These are phyloP conservation scores for Agrenia bidenticulata DNA, from an alignment of 2,888 invertebrate genomes.

Conservation along the genomic window DNA sequence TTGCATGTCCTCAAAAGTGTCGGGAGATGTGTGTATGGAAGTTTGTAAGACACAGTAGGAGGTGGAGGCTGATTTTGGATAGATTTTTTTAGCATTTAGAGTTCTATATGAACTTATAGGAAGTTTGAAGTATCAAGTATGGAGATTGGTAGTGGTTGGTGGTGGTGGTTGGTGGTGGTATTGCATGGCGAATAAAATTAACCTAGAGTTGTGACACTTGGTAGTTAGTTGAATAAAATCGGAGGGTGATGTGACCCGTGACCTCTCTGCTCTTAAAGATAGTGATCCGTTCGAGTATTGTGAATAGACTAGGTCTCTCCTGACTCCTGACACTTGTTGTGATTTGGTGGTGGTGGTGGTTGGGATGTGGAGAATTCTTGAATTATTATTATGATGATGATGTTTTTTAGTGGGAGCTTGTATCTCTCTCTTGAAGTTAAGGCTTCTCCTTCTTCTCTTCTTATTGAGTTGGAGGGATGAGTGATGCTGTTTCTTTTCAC, in stretches of 20 bases:
- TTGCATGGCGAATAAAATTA: slow-evolving; percentile 8
- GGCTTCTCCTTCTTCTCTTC: too few species aligned
- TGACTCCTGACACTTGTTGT: too few species aligned
- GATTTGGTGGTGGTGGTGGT: too few species aligned
- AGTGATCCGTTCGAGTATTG: too few species aligned
- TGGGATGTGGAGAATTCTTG: too few species aligned
- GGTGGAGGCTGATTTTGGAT: slow-evolving; percentile 32
- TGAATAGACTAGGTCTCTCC: too few species aligned
- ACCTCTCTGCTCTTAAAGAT: not conserved
- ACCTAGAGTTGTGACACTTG: slow-evolving; percentile 21
- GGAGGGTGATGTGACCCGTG: not conserved
- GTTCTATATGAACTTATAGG: not conserved
- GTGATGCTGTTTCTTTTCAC: slow-evolving; percentile 48
- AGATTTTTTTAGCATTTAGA: not conserved
- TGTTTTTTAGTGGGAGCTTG: too few species aligned
- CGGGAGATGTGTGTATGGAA: not conserved
- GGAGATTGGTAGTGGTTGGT: not conserved
- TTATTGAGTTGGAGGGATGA: too few species aligned
- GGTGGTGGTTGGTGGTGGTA: not conserved
- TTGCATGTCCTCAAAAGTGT: too few species aligned
- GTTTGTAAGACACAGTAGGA: slow-evolving; percentile 33
- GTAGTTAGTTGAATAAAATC: slow-evolving; percentile 5
- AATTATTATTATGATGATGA: too few species aligned
- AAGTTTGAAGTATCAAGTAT: not conserved
- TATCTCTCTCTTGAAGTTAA: too few species aligned